Evolutionary conservation across 2,797 vertebrate species (phyloP).

Genomic region (Neostethus bicornis): DNA sequence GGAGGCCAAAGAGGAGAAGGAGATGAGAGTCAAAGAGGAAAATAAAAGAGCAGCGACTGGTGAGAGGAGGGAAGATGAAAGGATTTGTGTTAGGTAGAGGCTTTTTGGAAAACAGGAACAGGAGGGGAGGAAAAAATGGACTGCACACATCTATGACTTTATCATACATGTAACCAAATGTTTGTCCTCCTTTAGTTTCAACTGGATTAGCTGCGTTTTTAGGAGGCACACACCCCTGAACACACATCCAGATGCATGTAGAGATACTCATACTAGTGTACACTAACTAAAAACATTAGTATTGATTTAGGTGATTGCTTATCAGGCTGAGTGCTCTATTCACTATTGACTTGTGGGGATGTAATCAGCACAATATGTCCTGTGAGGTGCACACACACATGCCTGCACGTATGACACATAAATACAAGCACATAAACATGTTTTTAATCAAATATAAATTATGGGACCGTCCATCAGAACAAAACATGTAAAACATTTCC

Average conservation of each 20-base stretch:
- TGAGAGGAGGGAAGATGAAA: conserved; percentile 59
- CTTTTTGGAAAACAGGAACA: conserved; percentile 28
- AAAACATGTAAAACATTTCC: conserved; percentile 55
- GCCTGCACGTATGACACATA: conserved; percentile 13
- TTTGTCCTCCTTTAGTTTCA: conserved; percentile 65
- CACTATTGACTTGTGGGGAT: conserved; percentile 76
- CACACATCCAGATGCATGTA: conserved; percentile 18
- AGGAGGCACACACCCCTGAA: conserved; percentile 35
- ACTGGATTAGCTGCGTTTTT: conserved; percentile 76
- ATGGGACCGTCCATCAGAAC: conserved; percentile 46
- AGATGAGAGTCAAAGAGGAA: conserved; percentile 45
- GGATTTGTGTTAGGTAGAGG: conserved; percentile 24
- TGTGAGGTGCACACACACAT: conserved; percentile 32
- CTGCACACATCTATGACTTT: conserved; percentile 59
- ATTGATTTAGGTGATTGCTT: conserved; percentile 85
- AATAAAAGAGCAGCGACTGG: conserved; percentile 47
- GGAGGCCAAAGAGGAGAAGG: conserved; percentile 40
- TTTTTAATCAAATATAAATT: conserved; percentile 64
- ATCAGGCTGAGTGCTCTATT: conserved; percentile 84
- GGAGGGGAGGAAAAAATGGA: conserved; percentile 29
- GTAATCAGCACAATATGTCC: conserved; percentile 74
- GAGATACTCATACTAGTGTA: conserved; percentile 47
- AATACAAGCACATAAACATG: conserved; percentile 36
- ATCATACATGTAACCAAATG: conserved; percentile 67
- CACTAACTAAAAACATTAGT: conserved; percentile 79